Evolutionary conservation across 2,113 vertebrate genomes (phyloP).

Genomic region (Hiodon alosoides): DNA sequence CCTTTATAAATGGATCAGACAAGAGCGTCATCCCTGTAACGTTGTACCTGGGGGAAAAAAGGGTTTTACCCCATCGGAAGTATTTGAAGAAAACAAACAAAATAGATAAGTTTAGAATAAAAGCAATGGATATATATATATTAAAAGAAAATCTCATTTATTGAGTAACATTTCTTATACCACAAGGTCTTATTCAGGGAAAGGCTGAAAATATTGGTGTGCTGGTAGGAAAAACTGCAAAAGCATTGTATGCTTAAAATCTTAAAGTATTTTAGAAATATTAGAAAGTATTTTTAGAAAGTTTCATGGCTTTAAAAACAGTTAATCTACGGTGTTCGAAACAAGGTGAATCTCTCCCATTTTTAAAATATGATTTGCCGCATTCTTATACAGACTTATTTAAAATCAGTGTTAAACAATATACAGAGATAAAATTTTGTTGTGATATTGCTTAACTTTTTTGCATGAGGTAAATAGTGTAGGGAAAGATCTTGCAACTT

Average conservation of each 20-base stretch:
- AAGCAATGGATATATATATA: not conserved
- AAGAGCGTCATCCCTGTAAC: not conserved
- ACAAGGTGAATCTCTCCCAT: not conserved
- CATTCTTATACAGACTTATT: not conserved
- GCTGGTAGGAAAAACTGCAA: not conserved
- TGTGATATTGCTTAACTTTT: not conserved
- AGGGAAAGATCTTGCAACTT: not conserved
- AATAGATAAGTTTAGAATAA: not conserved
- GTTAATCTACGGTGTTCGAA: too few species aligned
- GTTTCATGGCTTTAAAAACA: too few species aligned
- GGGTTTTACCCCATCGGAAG: not conserved
- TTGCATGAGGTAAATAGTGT: constrained; percentile 1
- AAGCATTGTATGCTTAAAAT: not conserved
- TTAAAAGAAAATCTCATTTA: not conserved
- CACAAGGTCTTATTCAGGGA: not conserved
- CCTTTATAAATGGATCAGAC: constrained; percentile 21
- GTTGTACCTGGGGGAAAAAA: too few species aligned
- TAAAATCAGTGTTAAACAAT: not conserved
- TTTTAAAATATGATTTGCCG: not conserved
- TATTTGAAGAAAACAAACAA: not conserved
- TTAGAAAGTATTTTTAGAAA: too few species aligned
- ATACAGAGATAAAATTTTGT: not conserved
- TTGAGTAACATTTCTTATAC: not conserved
- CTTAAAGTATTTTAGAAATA: too few species aligned
- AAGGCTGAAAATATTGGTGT: not conserved